Evolutionary conservation across 2,888 invertebrate species (phyloP).

Genomic region (Priocnemis perturbator): DNA sequence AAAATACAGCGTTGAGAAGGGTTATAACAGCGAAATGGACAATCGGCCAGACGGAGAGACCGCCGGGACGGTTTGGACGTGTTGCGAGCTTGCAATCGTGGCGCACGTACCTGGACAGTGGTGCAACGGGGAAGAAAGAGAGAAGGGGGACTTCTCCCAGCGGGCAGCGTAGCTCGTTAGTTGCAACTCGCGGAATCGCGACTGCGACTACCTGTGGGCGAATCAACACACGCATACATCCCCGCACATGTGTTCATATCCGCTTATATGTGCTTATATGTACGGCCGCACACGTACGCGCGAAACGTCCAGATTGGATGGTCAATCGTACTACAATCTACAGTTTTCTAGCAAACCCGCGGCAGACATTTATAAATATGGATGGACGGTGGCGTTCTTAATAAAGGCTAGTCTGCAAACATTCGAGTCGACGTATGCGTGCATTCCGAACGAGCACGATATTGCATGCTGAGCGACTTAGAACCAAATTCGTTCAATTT

Average conservation of each 20-base stretch:
- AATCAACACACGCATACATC: constrained; percentile 4
- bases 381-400: too few relatives aligned
- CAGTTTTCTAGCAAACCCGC: too few relatives aligned
- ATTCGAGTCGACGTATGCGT: too few relatives aligned
- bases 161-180: constrained; percentile 56
- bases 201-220: constrained; percentile 30
- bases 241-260: neutral
- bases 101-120: constrained; percentile 2
- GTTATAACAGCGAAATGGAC: constrained; percentile 33
- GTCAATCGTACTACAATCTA: too few relatives aligned
- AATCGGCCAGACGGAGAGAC: constrained; percentile 33
- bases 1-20: constrained; percentile 27
- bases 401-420: too few relatives aligned
- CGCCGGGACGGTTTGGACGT: constrained; percentile 17
- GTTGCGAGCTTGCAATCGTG: constrained; percentile 19
- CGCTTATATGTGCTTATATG: too few relatives aligned
- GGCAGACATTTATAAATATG: too few relatives aligned
- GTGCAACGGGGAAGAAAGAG: constrained; percentile 25
- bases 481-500: too few relatives aligned
- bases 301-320: too few relatives aligned
- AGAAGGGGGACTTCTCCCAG: constrained; percentile 40
- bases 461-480: too few relatives aligned
- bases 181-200: constrained; percentile 44
- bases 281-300: too few relatives aligned
- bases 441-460: too few relatives aligned